Evolutionary conservation across 2,113 vertebrate genomes (phyloP), one percentile per base, ranked within the genome.

Genomic region (Rhabdomys dilectus): DNA sequence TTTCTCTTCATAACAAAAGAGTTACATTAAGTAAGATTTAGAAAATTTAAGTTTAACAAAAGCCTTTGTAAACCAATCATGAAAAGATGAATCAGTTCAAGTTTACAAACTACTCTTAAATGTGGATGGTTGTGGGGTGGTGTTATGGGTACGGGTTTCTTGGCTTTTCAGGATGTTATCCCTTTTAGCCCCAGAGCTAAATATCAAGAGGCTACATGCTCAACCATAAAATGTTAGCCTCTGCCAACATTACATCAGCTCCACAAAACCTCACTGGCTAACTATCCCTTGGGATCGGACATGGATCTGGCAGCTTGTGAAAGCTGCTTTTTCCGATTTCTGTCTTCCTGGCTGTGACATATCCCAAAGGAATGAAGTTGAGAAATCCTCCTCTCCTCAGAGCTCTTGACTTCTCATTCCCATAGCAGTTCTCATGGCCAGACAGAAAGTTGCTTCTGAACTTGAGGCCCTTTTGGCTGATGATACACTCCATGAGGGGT

Each of bases 341-440:
- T 97, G 95, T 89, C 92, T 98, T 98, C 96, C 93, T 97, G 93
- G 94, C 97, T 95, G 96, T 98, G 98, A 98, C 95, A 96, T 96
- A 97, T 97, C 97, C 95, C 95, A 97, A 78, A 98, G 98, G 98
- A 98, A 98, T 98, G 98, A 97, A 86, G 97, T 97, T 98, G 96
- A 96, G 98, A 97, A 98, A 98, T 94, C 94, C 91, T 93, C 93
- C 45, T 97, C 92, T 96, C 96, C 96, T 96, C 91, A 96, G 96
- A 96, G 64, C 70, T 89, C 75, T 88, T 84, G 87, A n/a, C 89
- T 75, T 94, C 95, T 97, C 84, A 96, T 98, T 98, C 97, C 96
- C 98, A 97, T 95, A 97, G 95, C 90, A 73, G 89, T 97, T 98
- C 96, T 97, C 96, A 97, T 97, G 91, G 93, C 81, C 45, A 94